Evolutionary conservation across 1,140 invertebrate species (phyloP).

Genomic region (Sinonovacula constricta): DNA sequence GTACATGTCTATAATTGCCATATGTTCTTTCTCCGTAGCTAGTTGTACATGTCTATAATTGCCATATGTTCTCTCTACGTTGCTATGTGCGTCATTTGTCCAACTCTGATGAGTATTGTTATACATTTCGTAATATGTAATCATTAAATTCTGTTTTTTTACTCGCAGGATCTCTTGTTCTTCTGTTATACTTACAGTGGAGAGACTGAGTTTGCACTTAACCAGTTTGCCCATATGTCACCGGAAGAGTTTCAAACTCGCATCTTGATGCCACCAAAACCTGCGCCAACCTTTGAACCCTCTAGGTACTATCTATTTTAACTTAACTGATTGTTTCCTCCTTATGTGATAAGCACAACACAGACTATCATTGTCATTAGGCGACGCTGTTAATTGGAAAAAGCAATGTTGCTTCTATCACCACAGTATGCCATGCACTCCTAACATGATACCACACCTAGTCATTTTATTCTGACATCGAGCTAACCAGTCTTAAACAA

Average conservation of each 20-base stretch:
- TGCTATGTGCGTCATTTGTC: not conserved
- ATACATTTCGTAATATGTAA: not conserved
- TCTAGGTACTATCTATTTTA: slow-evolving; percentile 50
- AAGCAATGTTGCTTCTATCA: too few species aligned
- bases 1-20: too few species aligned
- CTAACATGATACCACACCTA: too few species aligned
- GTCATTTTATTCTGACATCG: too few species aligned
- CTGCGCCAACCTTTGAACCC: slow-evolving; percentile 51
- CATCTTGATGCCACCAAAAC: slow-evolving; percentile 66
- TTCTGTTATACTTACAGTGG: slow-evolving; percentile 51
- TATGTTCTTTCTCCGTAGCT: too few species aligned
- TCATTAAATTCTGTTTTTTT: not conserved
- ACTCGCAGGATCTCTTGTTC: not conserved
- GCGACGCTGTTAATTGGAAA: not conserved
- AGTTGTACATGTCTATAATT: too few species aligned
- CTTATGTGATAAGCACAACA: too few species aligned
- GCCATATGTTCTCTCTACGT: too few species aligned
- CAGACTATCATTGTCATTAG: not conserved
- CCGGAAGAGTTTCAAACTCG: slow-evolving; percentile 62
- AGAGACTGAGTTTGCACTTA: slow-evolving; percentile 59
- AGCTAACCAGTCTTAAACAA: too few species aligned
- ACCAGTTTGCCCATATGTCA: slow-evolving; percentile 69
- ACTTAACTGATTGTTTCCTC: not conserved
- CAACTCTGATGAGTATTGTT: not conserved
- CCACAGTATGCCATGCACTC: too few species aligned